Evolutionary conservation across 2,797 vertebrate genomes (phyloP).

Genomic region (Mus caroli): DNA sequence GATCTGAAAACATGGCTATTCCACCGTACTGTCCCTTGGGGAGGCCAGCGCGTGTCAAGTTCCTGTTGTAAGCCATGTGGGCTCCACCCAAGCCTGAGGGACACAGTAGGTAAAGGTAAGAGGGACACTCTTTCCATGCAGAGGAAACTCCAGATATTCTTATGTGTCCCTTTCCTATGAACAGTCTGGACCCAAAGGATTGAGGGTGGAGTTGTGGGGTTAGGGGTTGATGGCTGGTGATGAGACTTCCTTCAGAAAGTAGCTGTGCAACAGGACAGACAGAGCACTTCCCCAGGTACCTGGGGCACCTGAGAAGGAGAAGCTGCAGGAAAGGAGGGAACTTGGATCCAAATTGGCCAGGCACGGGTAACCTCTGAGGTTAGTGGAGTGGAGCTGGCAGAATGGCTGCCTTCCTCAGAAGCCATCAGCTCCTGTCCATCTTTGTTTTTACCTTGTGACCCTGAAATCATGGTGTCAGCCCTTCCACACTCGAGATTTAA

Average conservation of each 20-base stretch:
- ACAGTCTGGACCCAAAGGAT: background rate
- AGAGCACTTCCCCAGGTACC: background rate
- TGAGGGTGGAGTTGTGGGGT: rapidly evolving
- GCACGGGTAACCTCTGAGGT: background rate
- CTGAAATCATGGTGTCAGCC: background rate
- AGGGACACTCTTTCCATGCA: too few species aligned
- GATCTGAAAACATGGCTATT: background rate
- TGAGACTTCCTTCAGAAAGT: background rate
- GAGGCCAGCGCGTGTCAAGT: background rate
- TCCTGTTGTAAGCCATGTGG: background rate
- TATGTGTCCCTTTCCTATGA: background rate
- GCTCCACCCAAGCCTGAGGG: background rate
- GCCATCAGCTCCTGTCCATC: background rate
- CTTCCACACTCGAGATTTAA: background rate
- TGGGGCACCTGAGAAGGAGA: background rate
- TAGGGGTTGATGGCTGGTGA: background rate
- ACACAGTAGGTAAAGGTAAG: background rate
- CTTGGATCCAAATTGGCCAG: background rate
- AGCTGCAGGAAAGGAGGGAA: background rate
- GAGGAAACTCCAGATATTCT: background rate
- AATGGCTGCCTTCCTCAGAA: background rate
- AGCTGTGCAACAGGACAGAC: background rate
- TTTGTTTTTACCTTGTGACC: background rate
- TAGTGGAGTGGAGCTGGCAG: too few species aligned
- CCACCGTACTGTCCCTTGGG: background rate